Evolutionary conservation across 1,140 invertebrate genomes (phyloP), one percentile per base, ranked within the genome.

Genomic region (Elysia chlorotica): DNA sequence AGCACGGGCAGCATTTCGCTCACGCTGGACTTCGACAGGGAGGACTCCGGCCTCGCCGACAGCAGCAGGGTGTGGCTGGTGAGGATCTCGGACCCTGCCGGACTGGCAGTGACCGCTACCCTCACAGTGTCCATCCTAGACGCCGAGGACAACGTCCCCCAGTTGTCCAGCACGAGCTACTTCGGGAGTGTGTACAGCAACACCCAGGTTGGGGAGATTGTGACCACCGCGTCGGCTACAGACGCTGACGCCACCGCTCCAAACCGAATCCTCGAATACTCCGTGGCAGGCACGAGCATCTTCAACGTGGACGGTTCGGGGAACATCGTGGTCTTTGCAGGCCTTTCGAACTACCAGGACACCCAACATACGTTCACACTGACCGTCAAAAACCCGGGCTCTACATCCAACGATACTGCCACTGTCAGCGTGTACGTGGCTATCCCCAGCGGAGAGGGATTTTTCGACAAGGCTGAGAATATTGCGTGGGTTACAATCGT

Each of bases 191-290:
- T 61, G 0, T 23, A 14, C 19, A 35, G 65, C 2, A 56, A 57
- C 30, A 37, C 37, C 25, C 41, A 36, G 10, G 41, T 65, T 2
- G 71, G 74, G 19, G 57, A 62, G 5, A 38, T 21, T 5, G 33
- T 78, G 21, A 65, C 57, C 17, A 65, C 54, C 3, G 33, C 65
- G 14, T 37, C n/a, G 2, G 76, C 74, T 19, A 65, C 54, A 21
- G 76, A 77, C 56, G 65, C 30, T 2, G 76, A 77, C 28, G 31
- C 37, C 63, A 63, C 30, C 33, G n/a, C 41, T n/a, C 25, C 6
- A 10, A 23, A n/a, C 63, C 25, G 25, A 33, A 23, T 19, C 23
- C 63, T n/a, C 10, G 61, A 30, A 5, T 30, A 17, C 61, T 14
- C 41, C 41, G n/a, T n/a, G 10, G n/a, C 41, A 10, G 41, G 41